Percentiles rank a stretch among this genome's conserved stretches.
phyloP scores from a whole-genome alignment of 2,888 invertebrate genomes.

The Hirtodrosophila alboralis region DNA sequence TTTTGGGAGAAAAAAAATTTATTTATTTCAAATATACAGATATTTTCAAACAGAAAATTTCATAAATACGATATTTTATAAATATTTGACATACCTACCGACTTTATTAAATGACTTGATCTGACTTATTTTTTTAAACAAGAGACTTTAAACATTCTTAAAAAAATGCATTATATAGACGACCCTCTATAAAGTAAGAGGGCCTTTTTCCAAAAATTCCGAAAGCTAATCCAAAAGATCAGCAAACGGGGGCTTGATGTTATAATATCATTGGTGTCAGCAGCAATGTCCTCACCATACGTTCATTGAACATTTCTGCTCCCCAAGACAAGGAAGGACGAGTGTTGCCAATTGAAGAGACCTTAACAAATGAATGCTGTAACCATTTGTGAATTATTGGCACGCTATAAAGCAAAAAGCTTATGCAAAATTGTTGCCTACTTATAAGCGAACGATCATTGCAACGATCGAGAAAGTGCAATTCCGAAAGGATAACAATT shows the following conservation, averaged over 20 bases:
- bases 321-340: conserved; percentile 92
- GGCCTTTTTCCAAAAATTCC: conserved; percentile 90
- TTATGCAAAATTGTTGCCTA: conserved; percentile 5
- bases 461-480: conserved; percentile 19
- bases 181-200: conserved; percentile 88
- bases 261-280: conserved; percentile 87
- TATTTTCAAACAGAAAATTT: no score
- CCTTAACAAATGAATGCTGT: conserved; percentile 17
- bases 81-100: no score
- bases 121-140: no score
- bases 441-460: conserved; percentile 8
- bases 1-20: no score
- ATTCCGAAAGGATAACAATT: neutral
- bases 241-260: conserved; percentile 74
- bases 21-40: no score
- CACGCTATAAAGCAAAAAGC: neutral
- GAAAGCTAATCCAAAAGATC: conserved; percentile 84
- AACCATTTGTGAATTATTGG: conserved; percentile 71
- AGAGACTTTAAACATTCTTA: no score
- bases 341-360: conserved; percentile 20
- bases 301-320: conserved; percentile 94
- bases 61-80: no score
- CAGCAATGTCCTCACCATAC: conserved; percentile 93
- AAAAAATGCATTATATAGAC: conserved; percentile 50
- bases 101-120: no score